Evolutionary conservation across 2,888 invertebrate species (phyloP).

Genomic region (Drosophila nr. perissopoda): DNA sequence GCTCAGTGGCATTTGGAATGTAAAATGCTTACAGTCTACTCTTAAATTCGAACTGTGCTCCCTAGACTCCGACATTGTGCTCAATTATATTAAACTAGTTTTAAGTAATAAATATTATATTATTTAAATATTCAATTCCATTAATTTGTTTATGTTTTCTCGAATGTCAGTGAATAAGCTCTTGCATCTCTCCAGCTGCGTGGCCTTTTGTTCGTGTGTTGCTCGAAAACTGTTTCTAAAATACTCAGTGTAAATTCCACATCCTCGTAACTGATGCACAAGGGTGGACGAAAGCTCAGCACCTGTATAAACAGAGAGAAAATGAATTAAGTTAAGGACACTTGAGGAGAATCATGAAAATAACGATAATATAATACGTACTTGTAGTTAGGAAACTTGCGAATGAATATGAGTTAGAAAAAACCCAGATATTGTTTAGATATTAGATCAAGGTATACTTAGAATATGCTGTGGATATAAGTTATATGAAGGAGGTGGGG

Average conservation of each 20-base stretch:
- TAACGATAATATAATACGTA: slow-evolving; percentile 36
- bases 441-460: slow-evolving; percentile 30
- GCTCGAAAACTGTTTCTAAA: slow-evolving; percentile 83
- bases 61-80: slow-evolving; percentile 38
- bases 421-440: slow-evolving; percentile 26
- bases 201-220: slow-evolving; percentile 74
- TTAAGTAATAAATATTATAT: slow-evolving; percentile 47
- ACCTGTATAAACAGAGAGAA: slow-evolving; percentile 87
- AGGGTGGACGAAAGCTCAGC: slow-evolving; percentile 96
- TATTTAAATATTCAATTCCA: background rate
- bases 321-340: background rate
- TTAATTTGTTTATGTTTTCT: too few species aligned
- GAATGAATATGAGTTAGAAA: slow-evolving; percentile 55
- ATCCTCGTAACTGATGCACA: slow-evolving; percentile 95
- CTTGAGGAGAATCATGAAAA: background rate
- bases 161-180: slow-evolving; percentile 24
- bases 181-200: slow-evolving; percentile 75
- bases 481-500: background rate
- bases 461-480: slow-evolving; percentile 11
- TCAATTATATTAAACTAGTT: slow-evolving; percentile 43
- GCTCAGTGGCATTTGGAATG: slow-evolving; percentile 47
- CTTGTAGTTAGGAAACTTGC: slow-evolving; percentile 52
- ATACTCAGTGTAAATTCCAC: slow-evolving; percentile 90
- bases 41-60: slow-evolving; percentile 41
- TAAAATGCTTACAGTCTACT: slow-evolving; percentile 49